These are phyloP conservation scores for Acronicta psi DNA, from an alignment of 2,888 invertebrate genomes.

Conservation along the genomic window DNA sequence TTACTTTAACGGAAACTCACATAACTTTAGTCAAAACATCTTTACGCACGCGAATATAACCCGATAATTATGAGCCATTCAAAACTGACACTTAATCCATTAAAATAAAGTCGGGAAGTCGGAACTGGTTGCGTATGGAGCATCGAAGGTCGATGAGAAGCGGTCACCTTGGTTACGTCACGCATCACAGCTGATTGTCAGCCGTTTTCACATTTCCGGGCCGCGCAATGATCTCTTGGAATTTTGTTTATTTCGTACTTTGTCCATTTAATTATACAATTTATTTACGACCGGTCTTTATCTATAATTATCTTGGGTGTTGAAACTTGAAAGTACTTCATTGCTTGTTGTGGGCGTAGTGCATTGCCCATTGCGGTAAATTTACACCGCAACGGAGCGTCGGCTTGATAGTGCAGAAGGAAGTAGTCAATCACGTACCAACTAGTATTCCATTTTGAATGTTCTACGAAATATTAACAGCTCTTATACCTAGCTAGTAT, in stretches of 20 bases:
- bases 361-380: constrained; percentile 37
- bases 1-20: constrained; percentile 27
- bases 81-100: constrained; percentile 14
- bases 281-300: constrained; percentile 18
- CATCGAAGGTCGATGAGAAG: constrained; percentile 50
- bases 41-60: constrained; percentile 17
- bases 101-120: neutral
- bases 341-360: constrained; percentile 33
- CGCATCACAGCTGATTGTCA: constrained; percentile 58
- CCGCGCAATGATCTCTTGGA: constrained; percentile 5
- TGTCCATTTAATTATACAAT: constrained; percentile 10
- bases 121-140: constrained; percentile 12
- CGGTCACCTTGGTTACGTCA: constrained; percentile 66
- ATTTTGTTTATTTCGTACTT: constrained; percentile 25
- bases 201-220: constrained; percentile 37
- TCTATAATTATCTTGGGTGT: constrained; percentile 35
- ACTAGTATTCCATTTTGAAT: constrained; percentile 18
- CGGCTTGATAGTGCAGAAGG: constrained; percentile 31
- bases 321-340: too few relatives aligned
- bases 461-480: constrained; percentile 13
- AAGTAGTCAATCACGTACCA: constrained; percentile 37
- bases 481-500: neutral
- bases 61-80: constrained; percentile 2
- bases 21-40: constrained; percentile 34
- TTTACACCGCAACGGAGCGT: constrained; percentile 20